A percentile compares a stretch with the other conserved stretches of the same genome.
phyloP scores from a whole-genome alignment of 2,797 vertebrate genomes.

The Petrocephalus schoutedeni region DNA sequence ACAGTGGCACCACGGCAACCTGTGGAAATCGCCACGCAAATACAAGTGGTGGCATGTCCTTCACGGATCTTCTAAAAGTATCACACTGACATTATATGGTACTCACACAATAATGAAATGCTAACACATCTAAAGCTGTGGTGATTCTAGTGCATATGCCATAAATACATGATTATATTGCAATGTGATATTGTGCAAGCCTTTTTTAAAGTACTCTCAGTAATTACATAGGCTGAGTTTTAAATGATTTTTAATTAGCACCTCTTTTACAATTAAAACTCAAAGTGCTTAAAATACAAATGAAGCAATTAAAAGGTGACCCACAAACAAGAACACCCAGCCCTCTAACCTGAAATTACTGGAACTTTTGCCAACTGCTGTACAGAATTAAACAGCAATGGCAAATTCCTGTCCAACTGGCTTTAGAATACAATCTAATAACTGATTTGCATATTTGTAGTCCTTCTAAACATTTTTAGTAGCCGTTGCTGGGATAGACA shows the following conservation, averaged over 20 bases:
- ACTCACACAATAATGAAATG: background rate
- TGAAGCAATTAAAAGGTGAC: background rate
- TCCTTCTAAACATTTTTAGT: too few species aligned
- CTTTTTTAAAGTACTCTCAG: background rate
- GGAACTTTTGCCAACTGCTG: background rate
- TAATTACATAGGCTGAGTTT: background rate
- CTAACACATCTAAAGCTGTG: background rate
- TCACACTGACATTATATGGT: background rate
- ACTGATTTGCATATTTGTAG: too few species aligned
- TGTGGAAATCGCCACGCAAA: slow-evolving; percentile 27
- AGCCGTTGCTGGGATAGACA: too few species aligned
- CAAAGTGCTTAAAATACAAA: background rate
- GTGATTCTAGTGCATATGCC: background rate
- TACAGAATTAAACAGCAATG: background rate
- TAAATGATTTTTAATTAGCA: background rate
- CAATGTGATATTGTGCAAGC: background rate
- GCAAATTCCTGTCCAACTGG: background rate
- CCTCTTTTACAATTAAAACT: background rate
- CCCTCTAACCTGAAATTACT: background rate
- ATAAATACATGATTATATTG: background rate
- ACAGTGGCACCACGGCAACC: slow-evolving; percentile 70
- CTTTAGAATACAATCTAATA: too few species aligned
- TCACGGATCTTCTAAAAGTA: background rate
- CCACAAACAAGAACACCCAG: background rate
- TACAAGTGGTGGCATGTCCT: background rate